Percentiles rank a stretch among this genome's conserved stretches.
phyloP scores from a whole-genome alignment of 2,113 vertebrate species.

The Siniperca knerii region DNA sequence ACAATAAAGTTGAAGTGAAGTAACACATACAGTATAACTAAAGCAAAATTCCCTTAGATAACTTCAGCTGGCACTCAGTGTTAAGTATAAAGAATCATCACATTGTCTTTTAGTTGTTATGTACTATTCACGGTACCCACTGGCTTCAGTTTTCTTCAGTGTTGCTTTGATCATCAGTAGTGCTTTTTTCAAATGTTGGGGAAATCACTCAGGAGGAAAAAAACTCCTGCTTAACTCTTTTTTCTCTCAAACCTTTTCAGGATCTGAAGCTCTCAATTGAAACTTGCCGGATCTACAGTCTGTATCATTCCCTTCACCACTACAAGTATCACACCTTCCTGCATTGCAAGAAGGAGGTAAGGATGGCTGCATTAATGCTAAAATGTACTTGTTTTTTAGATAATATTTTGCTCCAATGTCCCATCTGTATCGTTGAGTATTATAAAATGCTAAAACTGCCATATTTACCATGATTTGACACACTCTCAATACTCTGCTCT shows the following conservation, averaged over 20 bases:
- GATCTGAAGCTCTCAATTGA: conserved; percentile 91
- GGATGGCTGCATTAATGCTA: neutral
- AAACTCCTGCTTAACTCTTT: neutral
- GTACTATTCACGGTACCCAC: too few relatives aligned
- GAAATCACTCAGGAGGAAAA: neutral
- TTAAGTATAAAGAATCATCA: neutral
- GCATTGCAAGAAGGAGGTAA: conserved; percentile 92
- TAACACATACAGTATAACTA: too few relatives aligned
- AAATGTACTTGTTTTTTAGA: neutral
- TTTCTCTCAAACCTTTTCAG: conserved; percentile 66
- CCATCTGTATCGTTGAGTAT: neutral
- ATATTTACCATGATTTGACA: neutral
- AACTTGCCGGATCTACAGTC: conserved; percentile 88
- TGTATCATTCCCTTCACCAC: conserved; percentile 94
- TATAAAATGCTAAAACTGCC: neutral
- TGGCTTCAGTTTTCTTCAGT: too few relatives aligned
- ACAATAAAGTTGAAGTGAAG: too few relatives aligned
- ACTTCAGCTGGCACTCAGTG: neutral
- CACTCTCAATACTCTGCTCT: too few relatives aligned
- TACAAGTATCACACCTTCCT: conserved; percentile 95
- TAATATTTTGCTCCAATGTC: neutral
- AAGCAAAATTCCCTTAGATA: neutral
- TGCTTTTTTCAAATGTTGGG: too few relatives aligned
- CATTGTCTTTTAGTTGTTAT: neutral
- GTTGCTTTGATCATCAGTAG: neutral